Evolutionary conservation across 2,797 vertebrate genomes (phyloP), one percentile per base, ranked within the genome.

Genomic region (Diceros bicornis): DNA sequence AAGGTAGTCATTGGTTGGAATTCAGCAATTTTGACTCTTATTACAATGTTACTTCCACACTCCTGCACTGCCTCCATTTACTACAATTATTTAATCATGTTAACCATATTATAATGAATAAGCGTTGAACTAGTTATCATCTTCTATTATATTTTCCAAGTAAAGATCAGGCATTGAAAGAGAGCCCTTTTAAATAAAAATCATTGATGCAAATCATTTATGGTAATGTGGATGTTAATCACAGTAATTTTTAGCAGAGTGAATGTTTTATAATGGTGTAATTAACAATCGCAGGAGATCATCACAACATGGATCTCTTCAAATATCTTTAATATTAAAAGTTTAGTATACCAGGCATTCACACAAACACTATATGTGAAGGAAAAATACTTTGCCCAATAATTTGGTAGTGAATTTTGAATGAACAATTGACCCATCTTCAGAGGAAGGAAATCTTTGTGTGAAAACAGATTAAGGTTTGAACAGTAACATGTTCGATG

Each of bases 191-290:
- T 0, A 90, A 97, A 61, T 92, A 16, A 78, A 68, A 96, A 82
- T 89, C 91, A 94, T 74, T 91, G 72, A 25, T 97, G 78, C 96
- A 98, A 97, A 94, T 98, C 93, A 98, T 57, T 75, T 92, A 97
- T 92, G 94, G 77, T 94, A 98, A 97, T 97, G 82, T 85, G 50
- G 74, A 5, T 93, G 21, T 81, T 97, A 98, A 97, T 97, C 59
- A 57, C 32, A 94, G 41, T 50, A 93, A 94, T 97, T 93, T 94
- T 83, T 59, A 96, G 97, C 97, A 97, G 71, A 95, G 82, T 81
- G 68, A 97, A 89, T 94, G 94, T 10, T 97, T 97, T 74, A 93
- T 93, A 97, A 95, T 89, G 25, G 44, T 77, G 88, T 98, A 98
- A 96, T 23, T 97, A 84, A 25, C 69, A 88, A 97, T 78, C 89